phyloP scores from a whole-genome alignment of 2,797 vertebrate species.

The Nannoperca obscura region DNA sequence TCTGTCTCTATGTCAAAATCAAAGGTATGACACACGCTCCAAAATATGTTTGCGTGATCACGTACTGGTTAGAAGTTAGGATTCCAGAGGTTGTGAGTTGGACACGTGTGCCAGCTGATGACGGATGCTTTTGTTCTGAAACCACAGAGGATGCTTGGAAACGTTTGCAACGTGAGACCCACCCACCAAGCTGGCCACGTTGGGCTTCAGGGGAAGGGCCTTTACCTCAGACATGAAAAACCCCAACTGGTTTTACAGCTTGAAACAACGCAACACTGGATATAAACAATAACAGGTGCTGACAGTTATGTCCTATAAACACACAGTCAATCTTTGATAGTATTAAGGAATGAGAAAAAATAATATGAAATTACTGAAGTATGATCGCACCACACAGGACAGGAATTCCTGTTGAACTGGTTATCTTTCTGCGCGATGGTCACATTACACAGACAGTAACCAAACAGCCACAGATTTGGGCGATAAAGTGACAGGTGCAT shows the following conservation, averaged over 20 bases:
- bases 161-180: slow-evolving; percentile 26
- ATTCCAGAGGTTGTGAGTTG: background rate
- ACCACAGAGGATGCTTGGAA: slow-evolving; percentile 1
- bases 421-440: slow-evolving; percentile 36
- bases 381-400: no score
- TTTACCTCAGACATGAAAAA: slow-evolving; percentile 24
- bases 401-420: slow-evolving; percentile 50
- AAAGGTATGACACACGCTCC: slow-evolving; percentile 3
- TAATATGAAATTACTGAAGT: no score
- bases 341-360: background rate
- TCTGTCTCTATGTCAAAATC: background rate
- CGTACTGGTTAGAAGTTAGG: background rate
- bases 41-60: slow-evolving; percentile 21
- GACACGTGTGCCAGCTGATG: slow-evolving; percentile 53
- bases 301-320: background rate
- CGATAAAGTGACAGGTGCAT: slow-evolving; percentile 9
- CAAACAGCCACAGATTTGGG: slow-evolving; percentile 25
- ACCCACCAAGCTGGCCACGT: background rate
- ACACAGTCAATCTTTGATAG: background rate
- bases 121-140: background rate
- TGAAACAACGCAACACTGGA: slow-evolving; percentile 15
- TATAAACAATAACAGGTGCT: slow-evolving; percentile 28
- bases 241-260: slow-evolving; percentile 52
- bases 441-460: slow-evolving; percentile 21
- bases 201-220: background rate